Conservation (phyloP, 64 coral and sea anemone genomes). For the Montipora efflorescens region DNA sequence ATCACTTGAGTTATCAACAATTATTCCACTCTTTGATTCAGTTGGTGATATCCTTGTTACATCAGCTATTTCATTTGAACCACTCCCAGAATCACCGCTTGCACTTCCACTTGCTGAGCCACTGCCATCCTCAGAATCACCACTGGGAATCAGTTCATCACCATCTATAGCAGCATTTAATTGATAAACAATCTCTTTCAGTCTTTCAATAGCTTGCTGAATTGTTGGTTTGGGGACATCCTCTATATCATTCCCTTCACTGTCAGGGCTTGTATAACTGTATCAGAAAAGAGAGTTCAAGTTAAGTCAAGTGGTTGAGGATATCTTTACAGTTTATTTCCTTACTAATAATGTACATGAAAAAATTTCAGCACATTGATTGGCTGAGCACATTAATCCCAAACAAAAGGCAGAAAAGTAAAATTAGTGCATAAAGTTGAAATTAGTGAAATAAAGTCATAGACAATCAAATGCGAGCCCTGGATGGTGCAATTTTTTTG, state of each 20-base stretch:
- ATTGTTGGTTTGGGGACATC: background rate
- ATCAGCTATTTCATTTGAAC: slow-evolving; percentile 11
- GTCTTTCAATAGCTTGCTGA: background rate
- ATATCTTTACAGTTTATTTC: too few species aligned
- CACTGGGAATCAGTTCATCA: background rate
- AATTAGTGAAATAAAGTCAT: too few species aligned
- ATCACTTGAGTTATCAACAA: too few species aligned
- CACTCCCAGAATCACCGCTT: background rate
- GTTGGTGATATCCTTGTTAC: background rate
- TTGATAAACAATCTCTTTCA: background rate
- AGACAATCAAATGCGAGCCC: too few species aligned
- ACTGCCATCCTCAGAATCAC: background rate
- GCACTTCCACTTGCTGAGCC: background rate
- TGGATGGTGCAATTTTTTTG: too few species aligned
- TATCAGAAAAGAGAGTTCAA: background rate
- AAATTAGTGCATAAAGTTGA: too few species aligned
- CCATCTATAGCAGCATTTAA: slow-evolving; percentile 20
- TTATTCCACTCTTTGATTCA: background rate
- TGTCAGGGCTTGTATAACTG: slow-evolving; percentile 27
- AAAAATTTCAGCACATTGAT: too few species aligned
- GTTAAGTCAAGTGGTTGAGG: background rate
- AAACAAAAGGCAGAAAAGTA: too few species aligned
- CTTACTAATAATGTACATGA: too few species aligned
- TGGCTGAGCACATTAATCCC: too few species aligned
- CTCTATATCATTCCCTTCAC: background rate